Conservation (phyloP, 2,797 vertebrate species). For the Pelochelys cantorii region DNA sequence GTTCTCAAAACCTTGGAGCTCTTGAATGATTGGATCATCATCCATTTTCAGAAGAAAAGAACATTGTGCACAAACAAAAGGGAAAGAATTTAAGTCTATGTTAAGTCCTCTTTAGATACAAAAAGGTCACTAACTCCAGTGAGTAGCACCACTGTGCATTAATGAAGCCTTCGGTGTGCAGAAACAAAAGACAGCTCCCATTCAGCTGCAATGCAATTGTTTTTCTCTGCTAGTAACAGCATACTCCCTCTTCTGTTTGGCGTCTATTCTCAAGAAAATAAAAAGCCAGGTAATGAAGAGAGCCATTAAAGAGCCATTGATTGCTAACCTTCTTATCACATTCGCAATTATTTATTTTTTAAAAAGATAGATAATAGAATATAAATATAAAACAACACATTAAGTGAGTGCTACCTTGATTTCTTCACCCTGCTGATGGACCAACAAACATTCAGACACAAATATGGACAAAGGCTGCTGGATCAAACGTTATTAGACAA, state of each 20-base stretch:
- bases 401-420: background rate
- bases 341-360: background rate
- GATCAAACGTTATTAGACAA: background rate
- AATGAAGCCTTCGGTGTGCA: conserved; percentile 74
- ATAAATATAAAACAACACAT: background rate
- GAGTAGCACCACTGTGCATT: conserved; percentile 55
- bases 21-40: conserved; percentile 84
- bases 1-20: conserved; percentile 80
- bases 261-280: conserved; percentile 45
- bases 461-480: background rate
- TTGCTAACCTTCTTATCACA: conserved; percentile 46
- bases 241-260: conserved; percentile 65
- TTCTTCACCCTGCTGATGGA: background rate
- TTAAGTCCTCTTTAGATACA: conserved; percentile 78
- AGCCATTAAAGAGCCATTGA: conserved; percentile 46
- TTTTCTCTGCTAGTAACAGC: conserved; percentile 69
- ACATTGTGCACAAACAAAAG: conserved; percentile 74
- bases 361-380: background rate
- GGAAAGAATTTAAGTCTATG: conserved; percentile 76
- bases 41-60: conserved; percentile 80
- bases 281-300: conserved; percentile 54
- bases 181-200: conserved; percentile 74
- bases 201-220: conserved; percentile 74
- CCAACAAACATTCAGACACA: background rate
- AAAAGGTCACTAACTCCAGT: conserved; percentile 80